A percentile compares a stretch with the other conserved stretches of the same genome.
Conservation (phyloP, 2,797 vertebrate genomes). For the Dallia pectoralis region DNA sequence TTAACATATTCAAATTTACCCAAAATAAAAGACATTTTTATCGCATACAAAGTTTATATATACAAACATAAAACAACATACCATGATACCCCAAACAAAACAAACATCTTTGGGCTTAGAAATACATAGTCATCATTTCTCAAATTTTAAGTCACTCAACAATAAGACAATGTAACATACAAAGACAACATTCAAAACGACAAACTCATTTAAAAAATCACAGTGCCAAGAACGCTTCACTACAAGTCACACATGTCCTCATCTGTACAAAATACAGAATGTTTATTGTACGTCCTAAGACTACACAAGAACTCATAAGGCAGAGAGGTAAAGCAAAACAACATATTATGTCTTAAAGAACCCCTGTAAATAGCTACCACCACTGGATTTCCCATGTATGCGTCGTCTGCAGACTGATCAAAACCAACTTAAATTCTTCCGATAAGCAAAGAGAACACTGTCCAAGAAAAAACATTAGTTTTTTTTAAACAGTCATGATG, state of each 20-base stretch:
- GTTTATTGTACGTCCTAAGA: constrained; percentile 63
- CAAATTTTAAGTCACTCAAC: constrained; percentile 33
- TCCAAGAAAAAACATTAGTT: constrained; percentile 31
- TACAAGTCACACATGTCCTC: constrained; percentile 34
- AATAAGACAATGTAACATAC: constrained; percentile 42
- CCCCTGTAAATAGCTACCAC: constrained; percentile 29
- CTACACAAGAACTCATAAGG: constrained; percentile 61
- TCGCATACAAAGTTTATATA: constrained; percentile 59
- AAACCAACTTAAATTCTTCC: constrained; percentile 8
- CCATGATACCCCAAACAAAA: constrained; percentile 58
- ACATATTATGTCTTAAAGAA: not conserved
- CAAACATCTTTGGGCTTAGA: constrained; percentile 83
- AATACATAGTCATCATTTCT: constrained; percentile 9
- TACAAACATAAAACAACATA: constrained; percentile 59
- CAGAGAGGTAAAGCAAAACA: constrained; percentile 40
- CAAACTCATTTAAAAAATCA: constrained; percentile 30
- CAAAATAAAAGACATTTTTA: constrained; percentile 52
- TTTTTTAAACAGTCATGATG: not conserved
- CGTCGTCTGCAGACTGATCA: not conserved
- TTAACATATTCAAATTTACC: constrained; percentile 51
- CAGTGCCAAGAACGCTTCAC: constrained; percentile 42
- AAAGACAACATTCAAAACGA: constrained; percentile 39
- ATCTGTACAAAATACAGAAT: constrained; percentile 61
- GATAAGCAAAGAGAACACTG: constrained; percentile 1
- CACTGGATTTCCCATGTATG: not conserved